These are phyloP conservation scores for Lagopus muta DNA, from an alignment of 2,113 vertebrate species.

Conservation along the genomic window DNA sequence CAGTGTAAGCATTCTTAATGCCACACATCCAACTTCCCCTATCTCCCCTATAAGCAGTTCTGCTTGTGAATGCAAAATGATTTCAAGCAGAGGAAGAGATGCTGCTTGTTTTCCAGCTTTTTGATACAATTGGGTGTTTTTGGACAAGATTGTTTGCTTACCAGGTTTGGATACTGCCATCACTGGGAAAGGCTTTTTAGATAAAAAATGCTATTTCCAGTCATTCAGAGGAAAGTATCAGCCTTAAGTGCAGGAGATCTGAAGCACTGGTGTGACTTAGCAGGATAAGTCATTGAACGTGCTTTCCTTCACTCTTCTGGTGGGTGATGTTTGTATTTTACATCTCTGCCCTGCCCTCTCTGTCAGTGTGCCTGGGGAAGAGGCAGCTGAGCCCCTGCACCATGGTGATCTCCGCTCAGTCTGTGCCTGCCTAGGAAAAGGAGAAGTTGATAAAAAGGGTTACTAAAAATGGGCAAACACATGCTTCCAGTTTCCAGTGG, in stretches of 20 bases:
- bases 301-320: background rate
- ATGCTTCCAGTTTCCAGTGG: background rate
- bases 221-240: background rate
- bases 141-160: background rate
- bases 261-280: background rate
- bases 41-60: background rate
- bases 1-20: background rate
- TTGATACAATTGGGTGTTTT: background rate
- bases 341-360: background rate
- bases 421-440: background rate
- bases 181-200: background rate
- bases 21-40: background rate
- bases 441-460: background rate
- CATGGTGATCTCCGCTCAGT: fast-evolving
- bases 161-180: background rate
- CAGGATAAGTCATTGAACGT: background rate
- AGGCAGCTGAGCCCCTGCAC: background rate
- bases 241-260: background rate
- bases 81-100: background rate
- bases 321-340: background rate
- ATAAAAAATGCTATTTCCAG: background rate
- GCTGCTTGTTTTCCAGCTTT: background rate
- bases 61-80: background rate
- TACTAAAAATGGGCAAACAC: background rate
- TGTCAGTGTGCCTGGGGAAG: background rate